Base-by-base conservation (phyloP, 2,113 vertebrate species). In the Nibea albiflora region DNA sequence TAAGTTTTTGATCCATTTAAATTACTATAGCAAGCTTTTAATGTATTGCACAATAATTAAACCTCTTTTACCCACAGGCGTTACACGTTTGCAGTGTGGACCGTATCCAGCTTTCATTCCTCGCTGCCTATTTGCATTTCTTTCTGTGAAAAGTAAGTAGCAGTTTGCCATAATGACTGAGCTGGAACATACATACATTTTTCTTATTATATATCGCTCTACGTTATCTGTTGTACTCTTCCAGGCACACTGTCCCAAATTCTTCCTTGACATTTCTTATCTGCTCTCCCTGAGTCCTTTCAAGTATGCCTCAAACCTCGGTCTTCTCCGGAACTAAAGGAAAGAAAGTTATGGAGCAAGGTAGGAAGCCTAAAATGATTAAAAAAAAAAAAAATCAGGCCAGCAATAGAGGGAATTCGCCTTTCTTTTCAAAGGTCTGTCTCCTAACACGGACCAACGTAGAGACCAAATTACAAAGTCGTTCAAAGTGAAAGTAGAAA, bases 181-280 rank as follows among this genome's bases (percentile, higher is more conserved):
- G 20, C 20, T 14, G 11, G 5, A n/a, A 14, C 11, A 15, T 22
- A 42, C 35, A 31, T 10, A 10, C 10, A 22, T 39, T 22, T 4
- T 22, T 46, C 39, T 22, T 7, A 54, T 54, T 16, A 11, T 54
- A 44, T 20, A 56, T 22, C 9, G 12, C 56, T 63, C 76, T 24
- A 31, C 22, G 31, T 31, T 24, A 24, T 64, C 26, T 5, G 53
- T 7, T 52, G 8, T 42, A n/a, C 16, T 52, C 44, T 44, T 47
- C 22, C 46, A 44, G 64, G 10, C 71, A 62, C 14, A 22, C 49
- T 35, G 19, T 24, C 9, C 42, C 22, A 56, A 1, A 69, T 6
- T 68, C 6, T 28, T 44, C 19, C 26, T 9, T 26, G 58, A 46
- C 58, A 75, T 74, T 75, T 80, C 52, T 75, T 52, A 57, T 79